Base-by-base conservation (phyloP, 2,797 vertebrate genomes). In the Bryconaethiops microstoma region DNA sequence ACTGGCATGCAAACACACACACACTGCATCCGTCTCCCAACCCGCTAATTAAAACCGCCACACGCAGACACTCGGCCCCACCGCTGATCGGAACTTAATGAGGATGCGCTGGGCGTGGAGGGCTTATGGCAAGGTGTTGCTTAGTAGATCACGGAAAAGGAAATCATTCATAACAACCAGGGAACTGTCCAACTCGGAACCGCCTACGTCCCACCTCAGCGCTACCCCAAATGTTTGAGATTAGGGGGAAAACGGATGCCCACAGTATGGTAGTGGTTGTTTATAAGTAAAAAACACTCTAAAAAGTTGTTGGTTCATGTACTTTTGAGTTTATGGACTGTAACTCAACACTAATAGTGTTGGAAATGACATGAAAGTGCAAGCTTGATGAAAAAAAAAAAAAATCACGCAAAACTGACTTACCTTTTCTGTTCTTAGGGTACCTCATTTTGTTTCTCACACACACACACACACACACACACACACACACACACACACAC, bases 31-130 rank as follows among this genome's bases (percentile, higher is more conserved):
- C 87, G 83, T 91, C 89, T 90, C 92, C 78, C 25, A 88, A 89
- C 88, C 88, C 77, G 88, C 91, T 93, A 94, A 94, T 93, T 95
- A 93, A 92, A 92, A 91, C 87, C 89, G 86, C 75, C 83, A 73
- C 80, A 83, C 80, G 72, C 72, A 70, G 72, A 79, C 83, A 76
- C 79, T n/a, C 16, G 57, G 76, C 67, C 68, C 78, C 73, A 65
- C 17, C 3, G 74, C 75, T 75, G 79, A 83, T 79, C 76, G 79
- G 70, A 79, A 59, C 69, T 35, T 65, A 39, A 81, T 76, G 78
- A 82, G 57, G 76, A 83, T 50, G 59, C n/a, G 19, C 39, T 76
- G 45, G 76, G 59, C 60, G 60, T 25, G 35, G 63, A 65, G 63
- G 39, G 35, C 63, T 19, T 35, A 42, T 5, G 63, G 63, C 63